These are phyloP conservation scores for Holacanthus passer DNA, from an alignment of 2,113 vertebrate genomes.

Conservation along the genomic window DNA sequence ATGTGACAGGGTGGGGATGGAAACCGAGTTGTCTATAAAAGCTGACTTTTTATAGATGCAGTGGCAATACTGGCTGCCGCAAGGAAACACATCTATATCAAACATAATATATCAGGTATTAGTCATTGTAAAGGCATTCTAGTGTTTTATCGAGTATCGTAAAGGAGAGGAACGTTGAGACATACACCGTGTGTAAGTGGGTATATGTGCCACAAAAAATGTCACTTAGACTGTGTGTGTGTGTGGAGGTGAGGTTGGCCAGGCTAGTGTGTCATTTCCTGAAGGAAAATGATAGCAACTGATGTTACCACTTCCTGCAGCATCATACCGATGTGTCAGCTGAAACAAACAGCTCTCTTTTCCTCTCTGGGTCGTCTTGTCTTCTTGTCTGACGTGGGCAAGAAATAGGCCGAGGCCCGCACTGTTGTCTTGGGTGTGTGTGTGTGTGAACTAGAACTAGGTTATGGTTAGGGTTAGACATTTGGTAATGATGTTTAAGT, in stretches of 20 bases:
- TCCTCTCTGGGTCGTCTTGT: neutral
- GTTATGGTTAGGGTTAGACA: no score
- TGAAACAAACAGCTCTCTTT: constrained; percentile 44
- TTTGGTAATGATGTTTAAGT: no score
- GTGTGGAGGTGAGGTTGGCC: constrained; percentile 26
- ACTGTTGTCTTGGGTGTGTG: neutral
- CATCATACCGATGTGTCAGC: constrained; percentile 56
- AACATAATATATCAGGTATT: neutral
- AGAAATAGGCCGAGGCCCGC: neutral
- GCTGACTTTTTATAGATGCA: constrained; percentile 10
- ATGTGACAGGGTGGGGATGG: constrained; percentile 16
- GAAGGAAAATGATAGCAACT: constrained; percentile 66
- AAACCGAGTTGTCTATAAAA: constrained; percentile 44
- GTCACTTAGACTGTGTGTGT: constrained; percentile 1
- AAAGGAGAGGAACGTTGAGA: neutral
- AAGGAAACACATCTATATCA: neutral
- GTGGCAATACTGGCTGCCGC: neutral
- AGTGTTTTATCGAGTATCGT: neutral
- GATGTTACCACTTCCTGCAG: constrained; percentile 79
- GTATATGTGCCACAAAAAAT: constrained; percentile 21
- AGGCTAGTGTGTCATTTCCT: constrained; percentile 81
- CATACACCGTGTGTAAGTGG: neutral
- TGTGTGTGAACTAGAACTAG: no score
- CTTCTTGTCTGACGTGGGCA: neutral
- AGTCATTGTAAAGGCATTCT: neutral